phyloP scores from a whole-genome alignment of 2,113 vertebrate genomes.

The Seriola dumerili region DNA sequence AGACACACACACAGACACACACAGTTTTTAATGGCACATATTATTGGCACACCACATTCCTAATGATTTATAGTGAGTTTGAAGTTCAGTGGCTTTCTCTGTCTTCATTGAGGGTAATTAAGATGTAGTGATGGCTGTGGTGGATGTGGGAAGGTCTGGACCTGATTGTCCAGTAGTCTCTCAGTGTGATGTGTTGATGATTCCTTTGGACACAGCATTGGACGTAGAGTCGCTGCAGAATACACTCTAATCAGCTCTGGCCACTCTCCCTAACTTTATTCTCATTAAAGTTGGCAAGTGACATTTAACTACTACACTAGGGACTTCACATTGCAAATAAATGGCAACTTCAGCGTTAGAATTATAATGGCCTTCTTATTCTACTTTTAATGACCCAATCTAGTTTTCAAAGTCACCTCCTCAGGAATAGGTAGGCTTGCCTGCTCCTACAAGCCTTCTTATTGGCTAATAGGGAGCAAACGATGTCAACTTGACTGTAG shows the following conservation, averaged over 20 bases:
- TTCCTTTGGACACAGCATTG: slow-evolving; percentile 61
- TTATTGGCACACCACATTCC: slow-evolving; percentile 23
- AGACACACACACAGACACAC: neutral
- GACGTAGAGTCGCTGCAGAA: slow-evolving; percentile 63
- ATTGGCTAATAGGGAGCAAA: slow-evolving; percentile 80
- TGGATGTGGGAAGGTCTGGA: slow-evolving; percentile 25
- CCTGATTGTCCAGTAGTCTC: slow-evolving; percentile 50
- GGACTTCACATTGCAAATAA: slow-evolving; percentile 82
- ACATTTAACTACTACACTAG: slow-evolving; percentile 81
- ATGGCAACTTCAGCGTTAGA: slow-evolving; percentile 78
- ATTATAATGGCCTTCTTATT: slow-evolving; percentile 81
- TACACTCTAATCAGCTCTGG: slow-evolving; percentile 74
- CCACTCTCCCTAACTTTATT: slow-evolving; percentile 73
- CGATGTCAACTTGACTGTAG: slow-evolving; percentile 62
- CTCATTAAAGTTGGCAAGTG: slow-evolving; percentile 83
- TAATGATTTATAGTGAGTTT: slow-evolving; percentile 29
- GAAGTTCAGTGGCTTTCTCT: slow-evolving; percentile 36
- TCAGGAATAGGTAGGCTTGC: slow-evolving; percentile 63
- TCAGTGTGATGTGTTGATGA: slow-evolving; percentile 65
- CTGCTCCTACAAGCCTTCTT: slow-evolving; percentile 64
- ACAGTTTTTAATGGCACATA: slow-evolving; percentile 28
- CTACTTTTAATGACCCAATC: slow-evolving; percentile 84
- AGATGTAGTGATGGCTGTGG: slow-evolving; percentile 18
- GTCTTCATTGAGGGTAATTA: slow-evolving; percentile 62
- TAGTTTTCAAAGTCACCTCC: slow-evolving; percentile 83